Evolutionary conservation across 2,797 vertebrate genomes (phyloP).

Genomic region (Balearica regulorum): DNA sequence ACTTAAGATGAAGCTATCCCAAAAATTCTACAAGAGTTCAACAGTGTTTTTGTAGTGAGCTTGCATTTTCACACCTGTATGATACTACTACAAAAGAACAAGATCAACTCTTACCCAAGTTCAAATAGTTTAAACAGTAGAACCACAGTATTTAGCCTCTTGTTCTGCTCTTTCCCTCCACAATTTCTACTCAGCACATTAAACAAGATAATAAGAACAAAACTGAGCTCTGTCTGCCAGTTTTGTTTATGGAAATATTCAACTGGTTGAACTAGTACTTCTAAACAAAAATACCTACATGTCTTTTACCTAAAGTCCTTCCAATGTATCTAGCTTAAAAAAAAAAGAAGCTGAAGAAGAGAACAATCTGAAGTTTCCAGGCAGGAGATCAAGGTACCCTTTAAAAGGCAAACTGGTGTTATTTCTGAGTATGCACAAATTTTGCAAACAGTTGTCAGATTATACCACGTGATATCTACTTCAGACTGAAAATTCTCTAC

Average conservation of each 20-base stretch:
- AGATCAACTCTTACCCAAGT: neutral
- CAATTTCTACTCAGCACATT: neutral
- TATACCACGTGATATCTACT: neutral
- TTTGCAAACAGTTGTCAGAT: neutral
- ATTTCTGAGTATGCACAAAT: neutral
- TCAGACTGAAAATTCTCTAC: neutral
- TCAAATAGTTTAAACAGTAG: neutral
- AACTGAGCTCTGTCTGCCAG: neutral
- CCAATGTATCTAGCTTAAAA: neutral
- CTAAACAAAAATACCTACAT: neutral
- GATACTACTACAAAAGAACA: neutral
- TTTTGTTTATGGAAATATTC: neutral
- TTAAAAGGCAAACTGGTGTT: neutral
- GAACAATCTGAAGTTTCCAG: neutral
- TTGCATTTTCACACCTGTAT: neutral
- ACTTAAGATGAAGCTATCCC: neutral
- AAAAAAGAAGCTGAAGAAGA: neutral
- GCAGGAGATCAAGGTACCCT: neutral
- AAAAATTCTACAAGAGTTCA: neutral
- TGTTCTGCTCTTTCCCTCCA: neutral
- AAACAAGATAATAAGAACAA: neutral
- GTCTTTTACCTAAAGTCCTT: neutral
- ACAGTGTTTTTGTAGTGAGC: neutral
- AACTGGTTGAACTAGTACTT: neutral
- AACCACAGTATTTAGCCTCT: neutral